Base-by-base conservation (phyloP, 64 coral and sea anemone genomes). In the Anthopleura sola region DNA sequence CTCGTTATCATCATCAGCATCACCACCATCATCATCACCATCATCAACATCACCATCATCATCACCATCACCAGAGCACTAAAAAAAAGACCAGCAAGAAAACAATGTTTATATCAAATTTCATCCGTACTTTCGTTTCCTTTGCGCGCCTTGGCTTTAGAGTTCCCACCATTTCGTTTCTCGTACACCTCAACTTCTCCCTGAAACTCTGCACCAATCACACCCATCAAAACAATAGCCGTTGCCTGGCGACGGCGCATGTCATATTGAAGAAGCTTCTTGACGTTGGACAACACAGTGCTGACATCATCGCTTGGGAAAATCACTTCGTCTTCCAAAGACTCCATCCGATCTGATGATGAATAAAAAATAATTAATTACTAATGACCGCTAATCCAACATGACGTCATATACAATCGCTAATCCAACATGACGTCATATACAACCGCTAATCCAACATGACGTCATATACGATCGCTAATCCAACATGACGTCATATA, bases 181-280 rank as follows among this genome's bases (percentile, higher is more conserved):
- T 90, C 82, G 29, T 92, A 92, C 39, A 94, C 77, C 31, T 94
- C 97, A 26, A 95, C 80, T 57, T 99, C 97, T 17, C 92, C 85
- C 80, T 99, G 97, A 57, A 99, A 99, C 71, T 99, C 97, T 9
- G 97, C 93, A 0, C 97, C 97, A 60, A 99, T 99, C 21, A 99
- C 97, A 51, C 92, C 97, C 90, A 99, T 94, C 81, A 99, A 55
- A 54, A 99, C 93, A 56, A 99, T 95, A 6, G 97, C 93, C 2
- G 97, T 99, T 86, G 97, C 97, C 80, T 99, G 92, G 80, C 97
- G 97, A 83, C 97, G 87, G 53, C 97, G 86, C 54, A 89, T 91
- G 87, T 99, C 97, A 82, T 99, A 99, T 21, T 99, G 97, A 40
- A 95, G 87, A 29, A 99, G 87, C 60, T 99, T 99, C 87, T 99